Evolutionary conservation across 2,888 invertebrate species (phyloP), one percentile per base, ranked within the genome.

Genomic region (Aelia acuminata): DNA sequence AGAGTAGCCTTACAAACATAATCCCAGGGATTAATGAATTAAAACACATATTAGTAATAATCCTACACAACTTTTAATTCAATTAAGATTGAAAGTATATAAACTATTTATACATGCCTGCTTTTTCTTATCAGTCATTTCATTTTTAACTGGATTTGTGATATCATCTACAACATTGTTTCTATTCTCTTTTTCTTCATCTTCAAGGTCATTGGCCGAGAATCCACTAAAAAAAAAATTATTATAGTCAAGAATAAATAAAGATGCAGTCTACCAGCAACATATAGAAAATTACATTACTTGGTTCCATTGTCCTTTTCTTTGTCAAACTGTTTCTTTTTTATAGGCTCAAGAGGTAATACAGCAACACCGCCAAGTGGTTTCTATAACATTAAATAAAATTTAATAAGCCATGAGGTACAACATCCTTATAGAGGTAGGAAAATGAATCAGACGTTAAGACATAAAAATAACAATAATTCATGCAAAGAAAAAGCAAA

Each of bases 361-460:
- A 97, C 97, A 90, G 96, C 96, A 89, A 97, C 96, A 15, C 97
- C 97, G 84, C 97, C 97, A 50, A 96, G 94, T 47, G 96, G 96
- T 93, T 96, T 96, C 97, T 97, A 94, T 87, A 80, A 80, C 43
- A 80, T 80, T 80, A 35, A 22, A 43, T 31, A 15, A 31, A 31
- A 63, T 4, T 63, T 63, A 63, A 15, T 63, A 63, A 0, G 15
- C 31, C 31, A 31, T 7, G 0, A 31, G 18, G 31, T 31, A 31
- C 31, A 63, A 31, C n/a, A 31, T 18, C 26, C 5, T 31, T 31
- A 15, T 57, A 57, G 26, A 31, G 57, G 26, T 57, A 26, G 26
- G 10, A 63, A 63, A 31, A 57, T 15, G 13, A 31, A 63, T 63
- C 7, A 63, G 31, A 63, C 15, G 31, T 18, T 1, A 63, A 57